Percentiles rank a stretch among this genome's conserved stretches.
These are phyloP conservation scores for Panopea generosa DNA, from an alignment of 2,888 invertebrate genomes.

Conservation along the genomic window DNA sequence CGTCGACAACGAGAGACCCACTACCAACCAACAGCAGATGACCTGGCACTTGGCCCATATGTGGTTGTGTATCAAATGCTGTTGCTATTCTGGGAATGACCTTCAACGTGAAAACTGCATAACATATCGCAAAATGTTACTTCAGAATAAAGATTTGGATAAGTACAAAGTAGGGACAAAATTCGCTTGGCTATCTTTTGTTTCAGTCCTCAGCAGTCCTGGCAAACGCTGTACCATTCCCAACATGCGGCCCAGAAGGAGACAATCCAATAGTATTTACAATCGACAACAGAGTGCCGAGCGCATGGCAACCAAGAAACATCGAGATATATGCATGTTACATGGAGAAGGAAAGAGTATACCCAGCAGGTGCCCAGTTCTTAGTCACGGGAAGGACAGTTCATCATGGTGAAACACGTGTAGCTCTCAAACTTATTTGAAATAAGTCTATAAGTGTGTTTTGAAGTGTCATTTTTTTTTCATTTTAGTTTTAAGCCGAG, in stretches of 20 bases:
- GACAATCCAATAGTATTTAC: constrained; percentile 39
- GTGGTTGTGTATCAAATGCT: constrained; percentile 59
- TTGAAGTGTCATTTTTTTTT: too few species aligned
- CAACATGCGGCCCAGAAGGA: constrained; percentile 45
- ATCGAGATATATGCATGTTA: constrained; percentile 54
- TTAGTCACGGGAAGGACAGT: constrained; percentile 19
- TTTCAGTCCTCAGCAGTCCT: constrained; percentile 50
- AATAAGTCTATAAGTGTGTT: too few species aligned
- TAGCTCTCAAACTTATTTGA: too few species aligned
- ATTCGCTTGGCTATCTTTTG: constrained; percentile 63
- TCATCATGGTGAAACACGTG: neutral
- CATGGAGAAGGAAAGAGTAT: constrained; percentile 58
- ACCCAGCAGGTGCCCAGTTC: constrained; percentile 62
- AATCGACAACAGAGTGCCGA: constrained; percentile 47
- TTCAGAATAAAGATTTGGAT: constrained; percentile 29
- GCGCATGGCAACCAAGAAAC: constrained; percentile 55
- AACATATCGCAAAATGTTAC: constrained; percentile 56
- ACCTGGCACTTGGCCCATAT: constrained; percentile 64
- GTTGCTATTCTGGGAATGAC: constrained; percentile 51
- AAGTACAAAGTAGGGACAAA: constrained; percentile 48
- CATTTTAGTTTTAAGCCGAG: too few species aligned
- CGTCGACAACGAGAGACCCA: constrained; percentile 43
- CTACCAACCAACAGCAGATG: constrained; percentile 59
- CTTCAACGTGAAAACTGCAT: constrained; percentile 33
- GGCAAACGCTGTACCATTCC: constrained; percentile 51